Base-by-base conservation (phyloP, 2,888 invertebrate genomes). In the Thecophora atra region DNA sequence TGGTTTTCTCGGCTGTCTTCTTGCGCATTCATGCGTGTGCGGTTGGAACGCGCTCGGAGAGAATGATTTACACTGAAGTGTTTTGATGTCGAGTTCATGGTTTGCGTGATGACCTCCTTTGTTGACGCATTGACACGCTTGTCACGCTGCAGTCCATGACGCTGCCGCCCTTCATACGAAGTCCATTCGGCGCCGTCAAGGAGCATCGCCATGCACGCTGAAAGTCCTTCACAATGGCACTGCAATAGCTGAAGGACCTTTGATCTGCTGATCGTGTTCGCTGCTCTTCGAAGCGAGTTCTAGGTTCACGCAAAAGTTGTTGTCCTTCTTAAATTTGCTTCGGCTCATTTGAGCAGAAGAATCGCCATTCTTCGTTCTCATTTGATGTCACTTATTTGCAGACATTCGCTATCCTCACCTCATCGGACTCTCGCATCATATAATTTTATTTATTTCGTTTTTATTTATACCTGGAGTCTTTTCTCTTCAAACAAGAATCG, bases 121-220 rank as follows among this genome's bases (percentile, higher is more conserved):
- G 70, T 70, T 70, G 62, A 63, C 70, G 54, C 62, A 63, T 70
- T 63, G 70, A 52, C 62, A 70, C 54, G 70, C 62, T 63, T 70
- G 63, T 70, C 70, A 63, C n/a, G 1, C 21, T 17, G 19, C 5
- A 21, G 24, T 11, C 21, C 21, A 54, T 54, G 54, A 2, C 28
- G 58, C 8, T 28, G 6, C 60, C 47, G 15, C 17, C 69, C 21
- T 58, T 52, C 52, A 63, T 60, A 19, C 19, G 42, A 67, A 42
- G 30, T 42, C 37, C 60, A 37, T 44, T 62, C 63, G 11, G 21
- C 13, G 17, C 19, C 26, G n/a, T 56, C 24, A 24, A 68, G 15
- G 21, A 17, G 37, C n/a, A 42, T 56, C 21, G 58, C 17, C 28
- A 30, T 13, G 52, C 51, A 47, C 47, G 28, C 51, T 65, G 30